Evolutionary conservation across 2,888 invertebrate genomes (phyloP).

Genomic region (Megastigmus dorsalis): DNA sequence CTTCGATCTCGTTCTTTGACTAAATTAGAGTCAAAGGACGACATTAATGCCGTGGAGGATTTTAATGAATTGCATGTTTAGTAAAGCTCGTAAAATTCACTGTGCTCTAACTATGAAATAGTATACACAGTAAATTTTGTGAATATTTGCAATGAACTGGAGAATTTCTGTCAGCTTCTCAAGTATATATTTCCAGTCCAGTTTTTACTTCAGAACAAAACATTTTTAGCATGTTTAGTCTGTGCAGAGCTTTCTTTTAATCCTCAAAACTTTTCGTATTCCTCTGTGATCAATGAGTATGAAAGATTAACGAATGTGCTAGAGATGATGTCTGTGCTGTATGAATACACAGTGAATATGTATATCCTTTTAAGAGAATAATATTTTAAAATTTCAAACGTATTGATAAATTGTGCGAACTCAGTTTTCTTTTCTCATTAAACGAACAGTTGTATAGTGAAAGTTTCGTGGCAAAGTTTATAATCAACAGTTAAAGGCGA

Average conservation of each 20-base stretch:
- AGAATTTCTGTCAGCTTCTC: constrained; percentile 24
- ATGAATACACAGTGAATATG: constrained; percentile 42
- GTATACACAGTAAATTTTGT: constrained; percentile 33
- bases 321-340: constrained; percentile 37
- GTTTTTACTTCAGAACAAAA: constrained; percentile 22
- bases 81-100: constrained; percentile 34
- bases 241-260: constrained; percentile 41
- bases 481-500: constrained; percentile 30
- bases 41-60: constrained; percentile 34
- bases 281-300: constrained; percentile 53
- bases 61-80: constrained; percentile 48
- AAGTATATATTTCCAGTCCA: constrained; percentile 12
- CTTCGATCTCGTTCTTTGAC: constrained; percentile 48
- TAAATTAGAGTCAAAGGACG: constrained; percentile 39
- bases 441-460: constrained; percentile 16
- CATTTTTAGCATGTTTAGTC: constrained; percentile 34
- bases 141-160: constrained; percentile 25
- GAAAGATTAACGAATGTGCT: constrained; percentile 47
- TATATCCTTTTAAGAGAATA: constrained; percentile 49
- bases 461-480: constrained; percentile 31
- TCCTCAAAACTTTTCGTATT: constrained; percentile 47
- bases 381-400: constrained; percentile 46
- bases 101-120: constrained; percentile 37
- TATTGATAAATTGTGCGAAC: constrained; percentile 38
- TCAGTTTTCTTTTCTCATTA: constrained; percentile 29